phyloP scores from a whole-genome alignment of 2,888 invertebrate genomes.

The Agonopterix alstromeriana region DNA sequence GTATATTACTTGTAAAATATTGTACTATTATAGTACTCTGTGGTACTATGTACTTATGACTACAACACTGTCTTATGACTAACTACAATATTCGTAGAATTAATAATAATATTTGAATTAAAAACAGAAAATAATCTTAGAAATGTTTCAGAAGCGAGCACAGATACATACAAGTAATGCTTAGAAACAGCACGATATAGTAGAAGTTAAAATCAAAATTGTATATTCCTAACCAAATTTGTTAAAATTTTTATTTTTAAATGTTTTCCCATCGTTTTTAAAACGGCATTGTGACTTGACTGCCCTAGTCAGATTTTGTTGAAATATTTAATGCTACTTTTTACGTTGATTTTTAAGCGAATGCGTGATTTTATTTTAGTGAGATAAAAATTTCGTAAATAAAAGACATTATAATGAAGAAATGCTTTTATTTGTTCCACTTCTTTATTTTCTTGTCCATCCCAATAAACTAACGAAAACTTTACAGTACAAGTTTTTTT shows the following conservation, averaged over 20 bases:
- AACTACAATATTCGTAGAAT: conserved; percentile 4
- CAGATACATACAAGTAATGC: conserved; percentile 22
- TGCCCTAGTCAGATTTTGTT: conserved; percentile 56
- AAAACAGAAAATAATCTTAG: background rate
- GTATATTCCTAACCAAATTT: conserved; percentile 2
- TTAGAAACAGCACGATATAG: conserved; percentile 5
- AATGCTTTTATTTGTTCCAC: conserved; percentile 24
- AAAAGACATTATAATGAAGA: conserved; percentile 39
- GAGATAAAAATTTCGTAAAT: conserved; percentile 49
- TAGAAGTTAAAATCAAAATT: no score
- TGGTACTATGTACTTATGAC: conserved; percentile 10
- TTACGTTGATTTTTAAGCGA: conserved; percentile 34
- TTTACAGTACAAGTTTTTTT: background rate
- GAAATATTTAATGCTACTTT: conserved; percentile 17
- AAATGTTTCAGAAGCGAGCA: conserved; percentile 10
- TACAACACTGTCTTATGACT: conserved; percentile 6
- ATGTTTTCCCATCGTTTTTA: conserved; percentile 4
- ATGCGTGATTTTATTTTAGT: conserved; percentile 62
- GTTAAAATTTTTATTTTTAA: background rate
- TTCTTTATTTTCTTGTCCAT: background rate
- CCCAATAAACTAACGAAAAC: no score
- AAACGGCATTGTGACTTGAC: conserved; percentile 26
- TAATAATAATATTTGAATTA: background rate
- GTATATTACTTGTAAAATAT: no score
- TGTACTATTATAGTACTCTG: background rate